Evolutionary conservation across 2,797 vertebrate species (phyloP).

Genomic region (Petrocephalus schoutedeni): DNA sequence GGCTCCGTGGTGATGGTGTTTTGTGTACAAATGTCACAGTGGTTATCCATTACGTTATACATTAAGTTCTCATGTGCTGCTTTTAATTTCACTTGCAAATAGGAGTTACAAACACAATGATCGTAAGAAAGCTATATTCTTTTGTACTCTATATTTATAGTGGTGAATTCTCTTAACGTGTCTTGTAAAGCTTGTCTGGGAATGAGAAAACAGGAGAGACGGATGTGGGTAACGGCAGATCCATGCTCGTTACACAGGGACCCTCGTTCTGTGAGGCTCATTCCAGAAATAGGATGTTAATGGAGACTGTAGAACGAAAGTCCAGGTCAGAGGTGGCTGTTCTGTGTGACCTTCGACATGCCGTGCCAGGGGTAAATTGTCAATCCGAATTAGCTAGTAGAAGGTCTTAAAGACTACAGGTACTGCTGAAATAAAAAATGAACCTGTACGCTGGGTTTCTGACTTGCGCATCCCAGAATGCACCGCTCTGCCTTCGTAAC

Average conservation of each 20-base stretch:
- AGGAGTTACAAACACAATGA: not conserved
- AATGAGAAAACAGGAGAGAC: not conserved
- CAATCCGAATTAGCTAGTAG: not conserved
- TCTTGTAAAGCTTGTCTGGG: not conserved
- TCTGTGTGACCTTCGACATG: not conserved
- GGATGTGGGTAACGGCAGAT: not conserved
- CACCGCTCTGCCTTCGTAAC: not conserved
- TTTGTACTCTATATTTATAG: not conserved
- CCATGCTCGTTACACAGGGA: not conserved
- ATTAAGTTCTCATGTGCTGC: not conserved
- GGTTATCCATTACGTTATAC: not conserved
- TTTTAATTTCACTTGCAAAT: not conserved
- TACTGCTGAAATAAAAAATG: not conserved
- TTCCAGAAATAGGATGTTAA: not conserved
- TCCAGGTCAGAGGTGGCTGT: not conserved
- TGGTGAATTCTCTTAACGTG: not conserved
- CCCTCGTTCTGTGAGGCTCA: not conserved
- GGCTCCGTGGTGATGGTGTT: not conserved
- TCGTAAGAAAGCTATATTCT: not conserved
- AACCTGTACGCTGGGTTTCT: not conserved
- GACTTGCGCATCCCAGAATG: not conserved
- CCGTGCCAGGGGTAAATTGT: not conserved
- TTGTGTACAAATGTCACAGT: not conserved
- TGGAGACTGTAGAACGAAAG: not conserved
- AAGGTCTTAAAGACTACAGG: not conserved